phyloP scores from a whole-genome alignment of 2,797 vertebrate species.

The Hoplostethus atlanticus region DNA sequence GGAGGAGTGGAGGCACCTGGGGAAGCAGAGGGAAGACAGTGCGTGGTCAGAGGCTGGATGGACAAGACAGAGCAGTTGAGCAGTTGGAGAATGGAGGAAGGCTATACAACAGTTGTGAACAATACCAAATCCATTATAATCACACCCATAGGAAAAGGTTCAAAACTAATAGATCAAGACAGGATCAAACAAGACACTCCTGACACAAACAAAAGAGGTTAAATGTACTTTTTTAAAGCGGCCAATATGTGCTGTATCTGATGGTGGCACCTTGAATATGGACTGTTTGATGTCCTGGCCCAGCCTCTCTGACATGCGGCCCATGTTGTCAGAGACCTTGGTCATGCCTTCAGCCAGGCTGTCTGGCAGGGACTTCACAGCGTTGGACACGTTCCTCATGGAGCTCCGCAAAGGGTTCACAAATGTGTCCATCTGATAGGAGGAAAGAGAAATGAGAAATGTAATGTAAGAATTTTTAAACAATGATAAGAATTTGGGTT shows the following conservation, averaged over 20 bases:
- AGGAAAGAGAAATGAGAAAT: not conserved
- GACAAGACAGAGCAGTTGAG: not conserved
- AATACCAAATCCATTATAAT: no score
- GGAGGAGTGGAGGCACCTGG: conserved; percentile 86
- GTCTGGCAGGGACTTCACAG: conserved; percentile 96
- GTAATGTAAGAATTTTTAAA: no score
- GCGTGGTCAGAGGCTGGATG: not conserved
- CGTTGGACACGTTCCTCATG: conserved; percentile 98
- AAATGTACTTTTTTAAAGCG: not conserved
- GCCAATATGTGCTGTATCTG: not conserved
- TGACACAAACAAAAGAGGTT: no score
- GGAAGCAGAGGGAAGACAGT: not conserved
- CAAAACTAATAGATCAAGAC: no score
- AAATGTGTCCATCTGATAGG: conserved; percentile 95
- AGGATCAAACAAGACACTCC: no score
- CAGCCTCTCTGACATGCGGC: conserved; percentile 96
- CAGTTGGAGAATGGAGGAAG: not conserved
- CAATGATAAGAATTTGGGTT: no score
- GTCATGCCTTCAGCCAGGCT: conserved; percentile 98
- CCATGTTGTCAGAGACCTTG: conserved; percentile 99
- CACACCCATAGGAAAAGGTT: no score
- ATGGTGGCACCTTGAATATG: conserved; percentile 93
- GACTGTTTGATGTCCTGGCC: conserved; percentile 98
- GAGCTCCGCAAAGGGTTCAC: conserved; percentile 98
- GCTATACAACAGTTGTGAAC: not conserved